Evolutionary conservation across 2,113 vertebrate genomes (phyloP).

Genomic region (Paramormyrops kingsleyae): DNA sequence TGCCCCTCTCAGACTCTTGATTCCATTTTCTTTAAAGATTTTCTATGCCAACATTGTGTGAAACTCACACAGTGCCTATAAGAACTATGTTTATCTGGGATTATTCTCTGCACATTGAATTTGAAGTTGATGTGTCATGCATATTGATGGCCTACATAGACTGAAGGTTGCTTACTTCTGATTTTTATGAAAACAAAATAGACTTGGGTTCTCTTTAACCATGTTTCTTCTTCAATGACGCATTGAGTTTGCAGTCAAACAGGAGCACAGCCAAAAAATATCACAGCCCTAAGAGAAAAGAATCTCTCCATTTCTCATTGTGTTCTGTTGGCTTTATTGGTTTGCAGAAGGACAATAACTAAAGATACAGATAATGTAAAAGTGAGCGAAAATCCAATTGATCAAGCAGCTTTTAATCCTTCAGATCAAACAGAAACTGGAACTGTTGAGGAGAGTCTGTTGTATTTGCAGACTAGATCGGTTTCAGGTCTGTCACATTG

Average conservation of each 20-base stretch:
- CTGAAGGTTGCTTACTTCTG: background rate
- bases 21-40: background rate
- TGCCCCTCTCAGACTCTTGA: background rate
- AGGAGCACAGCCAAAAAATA: background rate
- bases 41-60: background rate
- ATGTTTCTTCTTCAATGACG: background rate
- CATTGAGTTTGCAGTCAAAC: background rate
- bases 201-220: background rate
- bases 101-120: background rate
- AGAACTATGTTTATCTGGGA: background rate
- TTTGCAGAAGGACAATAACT: background rate
- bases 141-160: background rate
- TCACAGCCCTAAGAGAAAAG: background rate
- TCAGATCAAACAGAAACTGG: background rate
- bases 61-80: background rate
- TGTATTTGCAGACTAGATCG: background rate
- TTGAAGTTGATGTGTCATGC: background rate
- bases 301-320: background rate
- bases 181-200: background rate
- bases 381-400: background rate
- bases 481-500: background rate
- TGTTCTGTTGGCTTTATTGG: background rate
- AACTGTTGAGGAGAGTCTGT: background rate
- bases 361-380: background rate
- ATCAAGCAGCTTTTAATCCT: background rate